phyloP scores from a whole-genome alignment of 2,113 vertebrate genomes.

The Crypturellus undulatus region DNA sequence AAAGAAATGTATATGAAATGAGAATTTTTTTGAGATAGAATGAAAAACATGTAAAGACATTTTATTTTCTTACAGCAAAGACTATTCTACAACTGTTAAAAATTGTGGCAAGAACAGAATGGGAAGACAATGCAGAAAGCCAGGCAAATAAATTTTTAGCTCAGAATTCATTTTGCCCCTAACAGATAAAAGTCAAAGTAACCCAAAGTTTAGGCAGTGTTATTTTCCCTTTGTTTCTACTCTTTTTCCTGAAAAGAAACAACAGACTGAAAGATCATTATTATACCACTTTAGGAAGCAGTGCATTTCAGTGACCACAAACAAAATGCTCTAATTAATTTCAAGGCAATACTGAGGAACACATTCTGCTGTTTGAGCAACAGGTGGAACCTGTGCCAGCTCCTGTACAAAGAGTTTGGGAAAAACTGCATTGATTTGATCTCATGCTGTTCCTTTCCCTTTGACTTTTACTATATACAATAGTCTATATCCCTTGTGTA shows the following conservation, averaged over 20 bases:
- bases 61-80: background rate
- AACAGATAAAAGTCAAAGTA: background rate
- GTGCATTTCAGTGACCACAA: background rate
- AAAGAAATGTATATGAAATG: background rate
- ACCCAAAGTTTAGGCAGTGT: background rate
- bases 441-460: background rate
- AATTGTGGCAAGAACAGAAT: background rate
- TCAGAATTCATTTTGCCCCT: background rate
- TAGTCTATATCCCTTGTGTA: background rate
- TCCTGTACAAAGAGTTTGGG: background rate
- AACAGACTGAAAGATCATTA: background rate
- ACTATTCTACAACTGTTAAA: background rate
- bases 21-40: background rate
- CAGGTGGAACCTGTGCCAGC: background rate
- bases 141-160: background rate
- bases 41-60: no score
- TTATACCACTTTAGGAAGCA: background rate
- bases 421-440: background rate
- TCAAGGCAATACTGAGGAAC: background rate
- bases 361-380: background rate
- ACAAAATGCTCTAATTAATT: constrained; percentile 35
- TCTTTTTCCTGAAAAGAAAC: background rate
- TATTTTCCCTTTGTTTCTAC: background rate
- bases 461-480: background rate
- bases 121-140: background rate